A percentile compares a stretch with the other conserved stretches of the same genome.
Evolutionary conservation across 2,888 invertebrate genomes (phyloP).

Genomic region (Troides helena): DNA sequence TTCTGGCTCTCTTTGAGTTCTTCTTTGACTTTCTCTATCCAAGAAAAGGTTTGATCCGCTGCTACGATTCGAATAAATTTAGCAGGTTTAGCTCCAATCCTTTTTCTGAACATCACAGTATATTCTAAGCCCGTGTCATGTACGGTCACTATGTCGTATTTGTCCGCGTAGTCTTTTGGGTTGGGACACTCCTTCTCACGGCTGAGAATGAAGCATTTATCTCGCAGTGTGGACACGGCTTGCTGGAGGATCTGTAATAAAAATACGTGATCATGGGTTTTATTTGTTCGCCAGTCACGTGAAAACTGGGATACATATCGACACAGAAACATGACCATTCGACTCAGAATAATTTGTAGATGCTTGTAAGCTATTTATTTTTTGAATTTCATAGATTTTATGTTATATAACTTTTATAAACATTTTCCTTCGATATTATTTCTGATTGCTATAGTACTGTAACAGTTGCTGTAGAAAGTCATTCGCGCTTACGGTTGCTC

Average conservation of each 20-base stretch:
- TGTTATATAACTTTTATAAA: too few species aligned
- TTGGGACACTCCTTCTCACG: slow-evolving; percentile 78
- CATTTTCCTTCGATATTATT: too few species aligned
- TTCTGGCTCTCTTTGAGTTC: slow-evolving; percentile 68
- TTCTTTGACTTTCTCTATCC: slow-evolving; percentile 77
- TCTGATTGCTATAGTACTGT: too few species aligned
- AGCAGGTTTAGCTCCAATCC: slow-evolving; percentile 64
- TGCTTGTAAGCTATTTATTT: too few species aligned
- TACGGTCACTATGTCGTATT: slow-evolving; percentile 72
- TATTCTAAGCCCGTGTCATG: slow-evolving; percentile 75
- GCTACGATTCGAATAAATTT: slow-evolving; percentile 70
- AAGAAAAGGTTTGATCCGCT: slow-evolving; percentile 63
- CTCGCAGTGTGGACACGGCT: slow-evolving; percentile 72
- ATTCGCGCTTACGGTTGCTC: too few species aligned
- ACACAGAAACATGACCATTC: too few species aligned
- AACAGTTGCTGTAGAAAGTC: too few species aligned
- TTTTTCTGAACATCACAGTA: slow-evolving; percentile 76
- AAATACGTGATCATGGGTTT: background rate
- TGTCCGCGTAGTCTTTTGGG: slow-evolving; percentile 59
- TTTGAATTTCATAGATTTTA: too few species aligned
- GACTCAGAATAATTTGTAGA: too few species aligned
- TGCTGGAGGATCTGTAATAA: slow-evolving; percentile 62
- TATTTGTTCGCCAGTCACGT: too few species aligned
- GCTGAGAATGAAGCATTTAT: slow-evolving; percentile 82
- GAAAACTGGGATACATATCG: too few species aligned